Percentiles rank a stretch among this genome's conserved stretches.
phyloP scores from a whole-genome alignment of 2,888 invertebrate species.

The Acleris cristana region DNA sequence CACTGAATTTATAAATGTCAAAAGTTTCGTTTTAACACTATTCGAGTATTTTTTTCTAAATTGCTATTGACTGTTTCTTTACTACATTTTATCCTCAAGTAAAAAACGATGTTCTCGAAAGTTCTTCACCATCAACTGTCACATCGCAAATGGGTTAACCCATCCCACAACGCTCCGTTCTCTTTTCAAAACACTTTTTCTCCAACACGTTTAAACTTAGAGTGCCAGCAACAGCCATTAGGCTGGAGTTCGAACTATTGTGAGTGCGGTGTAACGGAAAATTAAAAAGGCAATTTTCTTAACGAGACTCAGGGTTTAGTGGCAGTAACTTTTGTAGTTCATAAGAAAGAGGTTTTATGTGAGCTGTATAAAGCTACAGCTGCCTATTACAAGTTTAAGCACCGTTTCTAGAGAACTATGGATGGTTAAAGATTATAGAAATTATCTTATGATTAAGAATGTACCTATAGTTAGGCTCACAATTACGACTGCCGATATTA shows the following conservation, averaged over 20 bases:
- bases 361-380: not conserved
- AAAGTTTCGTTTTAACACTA: no score
- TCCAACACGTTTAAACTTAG: slow-evolving; percentile 7
- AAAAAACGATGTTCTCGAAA: no score
- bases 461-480: no score
- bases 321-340: slow-evolving; percentile 24
- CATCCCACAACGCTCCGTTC: slow-evolving; percentile 7
- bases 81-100: no score
- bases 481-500: no score
- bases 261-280: slow-evolving; percentile 64
- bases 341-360: slow-evolving; percentile 9
- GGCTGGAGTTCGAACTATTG: slow-evolving; percentile 29
- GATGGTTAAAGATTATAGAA: no score
- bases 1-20: no score
- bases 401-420: no score
- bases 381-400: not conserved
- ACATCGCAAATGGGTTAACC: slow-evolving; percentile 14
- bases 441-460: no score
- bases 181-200: slow-evolving; percentile 21
- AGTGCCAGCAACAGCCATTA: slow-evolving; percentile 25
- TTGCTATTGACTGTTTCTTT: no score
- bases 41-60: no score
- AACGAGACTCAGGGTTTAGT: slow-evolving; percentile 65
- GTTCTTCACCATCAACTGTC: no score
- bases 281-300: slow-evolving; percentile 77